Conservation (phyloP, 2,888 invertebrate genomes). For the Ennomos quercinarius region DNA sequence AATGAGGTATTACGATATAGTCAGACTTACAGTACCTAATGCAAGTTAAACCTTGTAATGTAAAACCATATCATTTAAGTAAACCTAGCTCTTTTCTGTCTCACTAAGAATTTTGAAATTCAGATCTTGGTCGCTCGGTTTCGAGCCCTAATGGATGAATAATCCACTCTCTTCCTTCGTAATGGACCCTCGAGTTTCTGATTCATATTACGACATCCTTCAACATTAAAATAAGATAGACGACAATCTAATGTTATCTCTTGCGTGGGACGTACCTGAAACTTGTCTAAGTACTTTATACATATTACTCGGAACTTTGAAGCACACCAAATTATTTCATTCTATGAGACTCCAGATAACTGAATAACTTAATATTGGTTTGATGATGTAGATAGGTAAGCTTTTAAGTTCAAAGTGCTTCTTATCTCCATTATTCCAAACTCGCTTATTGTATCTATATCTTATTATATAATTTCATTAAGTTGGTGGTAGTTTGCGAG, state of each 20-base stretch:
- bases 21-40: too few relatives aligned
- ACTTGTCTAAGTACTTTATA: constrained; percentile 35
- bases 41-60: not conserved
- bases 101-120: constrained; percentile 59
- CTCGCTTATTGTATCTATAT: constrained; percentile 2
- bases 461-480: too few relatives aligned
- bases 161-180: constrained; percentile 55
- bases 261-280: constrained; percentile 25
- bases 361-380: constrained; percentile 28
- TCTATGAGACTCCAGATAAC: constrained; percentile 26
- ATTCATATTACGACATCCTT: constrained; percentile 55
- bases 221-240: constrained; percentile 43
- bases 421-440: constrained; percentile 19
- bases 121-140: constrained; percentile 31
- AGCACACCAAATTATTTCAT: constrained; percentile 22
- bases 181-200: constrained; percentile 63
- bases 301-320: constrained; percentile 20
- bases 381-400: constrained; percentile 11
- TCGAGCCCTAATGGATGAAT: constrained; percentile 48
- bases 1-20: too few relatives aligned
- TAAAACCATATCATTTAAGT: constrained; percentile 36
- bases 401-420: constrained; percentile 21
- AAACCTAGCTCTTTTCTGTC: constrained; percentile 47
- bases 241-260: constrained; percentile 31
- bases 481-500: too few relatives aligned